phyloP scores from a whole-genome alignment of 64 coral and sea anemone species.

The Exaiptasia diaphana region DNA sequence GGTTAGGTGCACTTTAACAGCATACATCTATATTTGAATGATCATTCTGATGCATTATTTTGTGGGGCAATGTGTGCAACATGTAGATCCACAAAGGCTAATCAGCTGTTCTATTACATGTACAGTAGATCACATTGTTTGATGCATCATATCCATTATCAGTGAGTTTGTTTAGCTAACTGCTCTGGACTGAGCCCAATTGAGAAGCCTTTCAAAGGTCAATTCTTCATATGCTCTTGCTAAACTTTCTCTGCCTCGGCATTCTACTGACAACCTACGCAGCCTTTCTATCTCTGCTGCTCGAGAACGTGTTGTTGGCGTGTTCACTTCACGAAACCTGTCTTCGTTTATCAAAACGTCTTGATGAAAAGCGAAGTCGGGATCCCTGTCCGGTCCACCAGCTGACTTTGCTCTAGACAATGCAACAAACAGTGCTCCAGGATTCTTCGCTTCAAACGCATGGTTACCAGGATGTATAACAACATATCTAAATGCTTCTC shows the following conservation, averaged over 20 bases:
- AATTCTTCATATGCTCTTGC: conserved; percentile 8
- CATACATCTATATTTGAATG: too few species aligned
- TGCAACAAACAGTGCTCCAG: conserved; percentile 34
- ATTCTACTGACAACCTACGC: neutral
- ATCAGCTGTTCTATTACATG: too few species aligned
- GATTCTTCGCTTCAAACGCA: conserved; percentile 46
- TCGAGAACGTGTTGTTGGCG: conserved; percentile 6
- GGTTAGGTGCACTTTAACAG: too few species aligned
- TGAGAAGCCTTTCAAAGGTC: neutral
- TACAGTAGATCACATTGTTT: too few species aligned
- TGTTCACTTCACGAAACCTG: conserved; percentile 10
- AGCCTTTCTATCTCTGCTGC: conserved; percentile 22
- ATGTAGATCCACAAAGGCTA: too few species aligned
- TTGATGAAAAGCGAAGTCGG: conserved; percentile 46
- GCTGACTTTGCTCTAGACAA: conserved; percentile 24
- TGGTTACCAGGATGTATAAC: conserved; percentile 29
- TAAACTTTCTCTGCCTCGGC: neutral
- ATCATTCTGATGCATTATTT: too few species aligned
- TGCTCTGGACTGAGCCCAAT: neutral
- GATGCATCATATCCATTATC: too few species aligned
- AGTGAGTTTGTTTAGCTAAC: too few species aligned
- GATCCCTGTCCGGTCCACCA: neutral
- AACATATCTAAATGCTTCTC: conserved; percentile 1
- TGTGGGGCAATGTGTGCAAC: too few species aligned
- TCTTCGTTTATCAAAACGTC: conserved; percentile 21